These are phyloP conservation scores for Medauroidea extradentata DNA, from an alignment of 1,140 invertebrate genomes.

Conservation along the genomic window DNA sequence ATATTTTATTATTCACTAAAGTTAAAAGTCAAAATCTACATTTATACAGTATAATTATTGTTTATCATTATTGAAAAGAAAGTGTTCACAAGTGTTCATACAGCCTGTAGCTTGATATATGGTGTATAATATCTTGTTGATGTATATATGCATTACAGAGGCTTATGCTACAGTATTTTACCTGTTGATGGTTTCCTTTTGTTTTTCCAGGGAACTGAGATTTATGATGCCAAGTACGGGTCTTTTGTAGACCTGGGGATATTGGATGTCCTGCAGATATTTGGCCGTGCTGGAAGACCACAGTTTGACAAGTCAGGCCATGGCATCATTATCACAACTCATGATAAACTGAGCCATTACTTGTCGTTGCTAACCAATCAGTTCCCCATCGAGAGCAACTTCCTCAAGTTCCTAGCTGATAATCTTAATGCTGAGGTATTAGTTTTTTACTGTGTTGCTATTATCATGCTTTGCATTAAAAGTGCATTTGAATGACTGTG, in stretches of 20 bases:
- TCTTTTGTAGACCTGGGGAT: slow-evolving; percentile 94
- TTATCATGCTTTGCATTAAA: no score
- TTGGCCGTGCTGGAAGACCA: slow-evolving; percentile 94
- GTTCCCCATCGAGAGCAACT: slow-evolving; percentile 97
- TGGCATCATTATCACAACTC: slow-evolving; percentile 92
- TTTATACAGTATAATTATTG: no score
- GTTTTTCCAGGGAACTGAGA: slow-evolving; percentile 81
- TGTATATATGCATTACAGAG: not conserved
- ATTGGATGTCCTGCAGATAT: slow-evolving; percentile 98
- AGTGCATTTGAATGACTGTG: no score
- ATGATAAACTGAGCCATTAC: slow-evolving; percentile 92
- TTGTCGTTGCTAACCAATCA: slow-evolving; percentile 92
- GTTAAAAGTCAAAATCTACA: no score
- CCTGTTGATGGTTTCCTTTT: slow-evolving; percentile 13
- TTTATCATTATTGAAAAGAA: no score
- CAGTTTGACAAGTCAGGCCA: slow-evolving; percentile 90
- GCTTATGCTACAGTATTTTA: not conserved
- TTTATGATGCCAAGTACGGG: slow-evolving; percentile 95
- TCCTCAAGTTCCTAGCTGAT: slow-evolving; percentile 85
- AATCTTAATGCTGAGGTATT: slow-evolving; percentile 96
- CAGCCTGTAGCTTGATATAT: not conserved
- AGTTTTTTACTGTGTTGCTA: not conserved
- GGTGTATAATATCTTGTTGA: not conserved
- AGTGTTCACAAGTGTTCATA: no score
- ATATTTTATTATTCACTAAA: no score